phyloP scores from a whole-genome alignment of 2,888 invertebrate genomes.

The Caenorhabditis sp. region DNA sequence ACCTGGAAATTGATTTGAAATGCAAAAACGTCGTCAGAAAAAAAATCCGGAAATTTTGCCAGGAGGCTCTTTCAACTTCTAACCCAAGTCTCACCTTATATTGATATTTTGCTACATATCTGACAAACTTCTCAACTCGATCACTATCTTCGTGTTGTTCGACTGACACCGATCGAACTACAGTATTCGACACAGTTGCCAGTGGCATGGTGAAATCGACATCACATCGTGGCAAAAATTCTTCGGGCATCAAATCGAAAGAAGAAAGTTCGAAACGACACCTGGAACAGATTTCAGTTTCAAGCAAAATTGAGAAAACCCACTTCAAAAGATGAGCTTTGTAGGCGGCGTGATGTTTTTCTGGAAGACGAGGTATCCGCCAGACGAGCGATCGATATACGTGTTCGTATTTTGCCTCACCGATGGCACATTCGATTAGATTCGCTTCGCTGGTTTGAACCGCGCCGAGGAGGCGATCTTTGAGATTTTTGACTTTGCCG shows the following conservation, averaged over 20 bases:
- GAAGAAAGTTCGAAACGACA: conserved; percentile 87
- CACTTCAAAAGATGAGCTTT: conserved; percentile 96
- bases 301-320: no score
- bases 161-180: conserved; percentile 83
- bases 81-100: conserved; percentile 78
- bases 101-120: conserved; percentile 93
- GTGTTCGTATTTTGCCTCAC: conserved; percentile 57
- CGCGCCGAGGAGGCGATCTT: conserved; percentile 77
- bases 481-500: conserved; percentile 75
- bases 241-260: conserved; percentile 94
- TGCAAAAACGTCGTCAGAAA: not conserved
- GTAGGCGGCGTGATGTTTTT: conserved; percentile 98
- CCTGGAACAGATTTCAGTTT: no score
- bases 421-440: conserved; percentile 79
- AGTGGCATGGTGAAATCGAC: conserved; percentile 99
- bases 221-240: conserved; percentile 83
- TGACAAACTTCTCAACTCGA: conserved; percentile 96
- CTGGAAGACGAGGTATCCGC: conserved; percentile 95
- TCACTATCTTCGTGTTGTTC: conserved; percentile 76
- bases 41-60: no score
- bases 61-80: no score
- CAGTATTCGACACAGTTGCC: conserved; percentile 90
- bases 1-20: conserved; percentile 49
- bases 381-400: conserved; percentile 88
- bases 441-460: conserved; percentile 89